Base-by-base conservation (phyloP, 1,140 invertebrate species). In the Sitophilus oryzae region DNA sequence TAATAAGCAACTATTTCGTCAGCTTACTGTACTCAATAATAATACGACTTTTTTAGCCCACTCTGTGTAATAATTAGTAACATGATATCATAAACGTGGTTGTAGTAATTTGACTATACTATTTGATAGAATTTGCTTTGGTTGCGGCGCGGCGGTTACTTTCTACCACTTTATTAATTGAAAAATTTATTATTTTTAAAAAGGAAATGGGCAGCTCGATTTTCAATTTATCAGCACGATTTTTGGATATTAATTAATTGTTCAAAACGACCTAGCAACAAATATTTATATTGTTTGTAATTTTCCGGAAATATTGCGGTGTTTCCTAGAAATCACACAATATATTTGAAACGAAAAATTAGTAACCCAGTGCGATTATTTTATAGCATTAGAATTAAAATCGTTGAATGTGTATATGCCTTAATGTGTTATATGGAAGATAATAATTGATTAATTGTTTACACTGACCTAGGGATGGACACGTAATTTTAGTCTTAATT, bases 111-210 rank as follows among this genome's bases (percentile, higher is more conserved):
- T 11, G 25, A 30, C 5, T 30, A 30, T n/a, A n/a, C n/a, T n/a
- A 30, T 5, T 30, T 30, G 5, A 11, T 30, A 11, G 11, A 30
- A 30, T 30, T 30, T 46, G 44, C 44, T 22, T 21, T 18, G 44
- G 25, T 15, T 23, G 44, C 23, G 44, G 41, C 41, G 41, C n/a
- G 41, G 44, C 22, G 44, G 44, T 46, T 46, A 18, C 11, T n/a
- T 19, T 46, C 22, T 10, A 30, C 16, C 21, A 22, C 15, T 30
- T 22, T 15, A 30, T 22, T 46, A 22, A 4, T 42, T 18, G 15
- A 42, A 19, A 42, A 6, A 42, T 18, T 19, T 18, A 42, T 42
- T 18, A 15, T 42, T 42, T 6, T 2, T 42, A 2, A 19, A 42
- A 20, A 42, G 15, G 40, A 42, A 42, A 42, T 42, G 18, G 3